Percentiles rank a stretch among this genome's conserved stretches.
These are phyloP conservation scores for Girardinus metallicus DNA, from an alignment of 2,797 vertebrate genomes.

Conservation along the genomic window DNA sequence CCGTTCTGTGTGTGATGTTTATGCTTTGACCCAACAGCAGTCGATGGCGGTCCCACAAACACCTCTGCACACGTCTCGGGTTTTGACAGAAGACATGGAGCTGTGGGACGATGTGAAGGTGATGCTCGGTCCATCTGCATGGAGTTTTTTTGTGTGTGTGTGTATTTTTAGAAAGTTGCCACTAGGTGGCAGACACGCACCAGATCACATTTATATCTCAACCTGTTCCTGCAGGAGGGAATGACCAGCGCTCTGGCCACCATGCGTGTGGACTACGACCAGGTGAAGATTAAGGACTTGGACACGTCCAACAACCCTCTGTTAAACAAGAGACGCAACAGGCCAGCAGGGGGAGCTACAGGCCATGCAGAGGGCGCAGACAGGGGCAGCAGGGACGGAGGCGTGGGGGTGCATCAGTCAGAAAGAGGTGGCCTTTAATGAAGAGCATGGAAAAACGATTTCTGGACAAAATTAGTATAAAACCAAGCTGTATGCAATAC, in stretches of 20 bases:
- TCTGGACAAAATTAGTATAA: conserved; percentile 36
- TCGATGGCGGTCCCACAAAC: conserved; percentile 94
- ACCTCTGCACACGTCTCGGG: conserved; percentile 92
- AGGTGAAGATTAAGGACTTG: conserved; percentile 98
- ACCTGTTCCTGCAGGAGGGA: conserved; percentile 85
- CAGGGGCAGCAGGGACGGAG: conserved; percentile 18
- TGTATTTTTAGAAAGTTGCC: conserved; percentile 16
- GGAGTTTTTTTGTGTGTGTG: background rate
- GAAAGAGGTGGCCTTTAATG: conserved; percentile 44
- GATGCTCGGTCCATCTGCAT: conserved; percentile 31
- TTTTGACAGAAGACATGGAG: conserved; percentile 93
- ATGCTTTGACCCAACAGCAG: conserved; percentile 78
- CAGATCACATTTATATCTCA: conserved; percentile 1
- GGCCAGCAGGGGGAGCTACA: conserved; percentile 78
- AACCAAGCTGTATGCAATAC: conserved; percentile 27
- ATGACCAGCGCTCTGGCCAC: conserved; percentile 97
- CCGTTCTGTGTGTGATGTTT: background rate
- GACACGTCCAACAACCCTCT: conserved; percentile 95
- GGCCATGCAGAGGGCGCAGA: conserved; percentile 41
- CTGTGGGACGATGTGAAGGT: conserved; percentile 99
- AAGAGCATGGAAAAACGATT: conserved; percentile 33
- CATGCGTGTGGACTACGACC: conserved; percentile 98
- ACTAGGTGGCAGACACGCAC: conserved; percentile 49
- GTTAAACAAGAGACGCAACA: conserved; percentile 94
- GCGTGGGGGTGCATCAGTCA: conserved; percentile 30